Evolutionary conservation across 2,888 invertebrate species (phyloP).

Genomic region (Fragum whitleyi): DNA sequence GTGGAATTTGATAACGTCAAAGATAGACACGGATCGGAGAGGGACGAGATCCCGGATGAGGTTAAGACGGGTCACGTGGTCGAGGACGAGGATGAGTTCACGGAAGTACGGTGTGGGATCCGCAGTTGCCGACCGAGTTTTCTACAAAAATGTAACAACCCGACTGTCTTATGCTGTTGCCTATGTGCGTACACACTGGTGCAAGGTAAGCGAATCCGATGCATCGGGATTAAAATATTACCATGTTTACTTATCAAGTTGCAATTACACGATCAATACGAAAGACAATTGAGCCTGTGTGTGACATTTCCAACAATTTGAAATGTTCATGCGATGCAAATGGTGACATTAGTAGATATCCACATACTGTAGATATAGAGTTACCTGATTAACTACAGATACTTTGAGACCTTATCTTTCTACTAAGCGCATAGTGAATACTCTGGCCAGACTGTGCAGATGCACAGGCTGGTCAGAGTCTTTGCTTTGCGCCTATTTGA

Average conservation of each 20-base stretch:
- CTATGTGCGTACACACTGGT: slow-evolving; percentile 64
- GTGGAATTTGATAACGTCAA: slow-evolving; percentile 7
- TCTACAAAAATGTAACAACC: slow-evolving; percentile 62
- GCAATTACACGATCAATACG: too few species aligned
- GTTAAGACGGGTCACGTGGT: slow-evolving; percentile 9
- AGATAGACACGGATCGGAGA: slow-evolving; percentile 6
- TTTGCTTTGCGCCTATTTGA: too few species aligned
- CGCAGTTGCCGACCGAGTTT: slow-evolving; percentile 49
- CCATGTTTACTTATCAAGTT: background rate
- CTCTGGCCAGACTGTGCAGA: too few species aligned
- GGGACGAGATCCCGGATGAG: background rate
- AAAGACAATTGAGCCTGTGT: too few species aligned
- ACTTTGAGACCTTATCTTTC: too few species aligned
- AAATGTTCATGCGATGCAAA: too few species aligned
- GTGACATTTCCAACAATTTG: too few species aligned
- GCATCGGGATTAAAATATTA: background rate
- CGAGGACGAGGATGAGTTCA: slow-evolving; percentile 7
- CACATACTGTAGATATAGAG: too few species aligned
- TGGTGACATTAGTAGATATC: too few species aligned
- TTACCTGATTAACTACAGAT: too few species aligned
- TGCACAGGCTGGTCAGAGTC: too few species aligned
- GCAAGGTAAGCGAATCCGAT: slow-evolving; percentile 56
- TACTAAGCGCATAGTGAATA: too few species aligned
- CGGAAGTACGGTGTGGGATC: slow-evolving; percentile 59
- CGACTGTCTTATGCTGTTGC: slow-evolving; percentile 58